Percentiles rank a stretch among this genome's conserved stretches.
Conservation (phyloP, 2,797 vertebrate species). For the Paratrypauchen microcephalus region DNA sequence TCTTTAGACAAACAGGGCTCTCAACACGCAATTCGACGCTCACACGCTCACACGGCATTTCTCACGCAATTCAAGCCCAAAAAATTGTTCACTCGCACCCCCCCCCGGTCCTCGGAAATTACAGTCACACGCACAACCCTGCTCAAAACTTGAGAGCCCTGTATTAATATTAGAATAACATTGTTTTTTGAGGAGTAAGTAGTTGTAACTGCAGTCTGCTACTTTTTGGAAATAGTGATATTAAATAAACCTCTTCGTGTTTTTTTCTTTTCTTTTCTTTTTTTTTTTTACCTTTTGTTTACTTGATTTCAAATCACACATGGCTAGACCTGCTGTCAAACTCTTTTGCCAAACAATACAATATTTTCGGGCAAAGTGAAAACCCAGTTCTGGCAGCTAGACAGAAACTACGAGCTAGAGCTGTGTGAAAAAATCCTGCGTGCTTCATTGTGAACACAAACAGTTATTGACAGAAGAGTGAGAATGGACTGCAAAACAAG, state of each 20-base stretch:
- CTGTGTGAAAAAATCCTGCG: background rate
- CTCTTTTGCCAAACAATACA: background rate
- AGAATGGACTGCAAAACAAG: background rate
- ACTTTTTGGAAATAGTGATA: background rate
- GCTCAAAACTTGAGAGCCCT: too few relatives aligned
- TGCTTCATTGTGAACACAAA: slow-evolving; percentile 2
- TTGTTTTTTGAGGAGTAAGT: too few relatives aligned
- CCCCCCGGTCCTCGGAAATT: too few relatives aligned
- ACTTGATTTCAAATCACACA: background rate
- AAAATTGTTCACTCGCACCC: too few relatives aligned
- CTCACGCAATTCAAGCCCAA: too few relatives aligned
- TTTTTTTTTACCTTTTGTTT: background rate
- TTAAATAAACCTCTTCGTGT: background rate
- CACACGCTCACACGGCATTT: too few relatives aligned
- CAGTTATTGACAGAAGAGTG: background rate
- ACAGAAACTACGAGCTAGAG: slow-evolving; percentile 5
- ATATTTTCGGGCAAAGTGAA: background rate
- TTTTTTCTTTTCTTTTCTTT: background rate
- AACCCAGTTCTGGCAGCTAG: background rate
- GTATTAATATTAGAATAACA: too few relatives aligned
- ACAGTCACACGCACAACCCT: too few relatives aligned
- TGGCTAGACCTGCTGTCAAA: background rate
- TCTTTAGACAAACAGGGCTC: too few relatives aligned
- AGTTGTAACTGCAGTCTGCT: too few relatives aligned
- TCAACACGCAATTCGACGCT: too few relatives aligned